phyloP scores from a whole-genome alignment of 2,113 vertebrate species.

The Microtus montanus region DNA sequence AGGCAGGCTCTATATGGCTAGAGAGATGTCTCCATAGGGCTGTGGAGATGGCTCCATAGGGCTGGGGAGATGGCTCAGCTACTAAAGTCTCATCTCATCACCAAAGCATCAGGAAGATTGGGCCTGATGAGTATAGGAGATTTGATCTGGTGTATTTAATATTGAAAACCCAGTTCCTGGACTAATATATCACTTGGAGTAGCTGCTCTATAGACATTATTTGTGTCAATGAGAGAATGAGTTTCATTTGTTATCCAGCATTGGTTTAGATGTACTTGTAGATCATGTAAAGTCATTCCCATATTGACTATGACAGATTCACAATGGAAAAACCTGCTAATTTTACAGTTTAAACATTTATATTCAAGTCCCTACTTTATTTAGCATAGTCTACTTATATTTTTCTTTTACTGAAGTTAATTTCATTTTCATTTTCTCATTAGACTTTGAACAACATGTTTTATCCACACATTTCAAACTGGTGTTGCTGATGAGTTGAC shows the following conservation, averaged over 20 bases:
- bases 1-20: not conserved
- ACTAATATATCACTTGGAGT: not conserved
- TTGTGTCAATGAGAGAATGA: not conserved
- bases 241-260: not conserved
- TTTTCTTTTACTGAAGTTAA: not conserved
- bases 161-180: not conserved
- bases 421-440: constrained; percentile 28
- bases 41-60: not conserved
- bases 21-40: not conserved
- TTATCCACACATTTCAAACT: not conserved
- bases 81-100: not conserved
- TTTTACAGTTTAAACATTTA: not conserved
- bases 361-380: not conserved
- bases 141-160: not conserved
- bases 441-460: not conserved
- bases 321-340: not conserved
- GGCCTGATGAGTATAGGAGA: not conserved
- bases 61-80: not conserved
- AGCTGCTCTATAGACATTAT: not conserved
- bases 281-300: not conserved
- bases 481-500: not conserved
- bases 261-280: not conserved
- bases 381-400: not conserved
- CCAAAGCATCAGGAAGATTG: not conserved
- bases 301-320: not conserved